Evolutionary conservation across 2,113 vertebrate genomes (phyloP).

Genomic region (Semicossyphus pulcher): DNA sequence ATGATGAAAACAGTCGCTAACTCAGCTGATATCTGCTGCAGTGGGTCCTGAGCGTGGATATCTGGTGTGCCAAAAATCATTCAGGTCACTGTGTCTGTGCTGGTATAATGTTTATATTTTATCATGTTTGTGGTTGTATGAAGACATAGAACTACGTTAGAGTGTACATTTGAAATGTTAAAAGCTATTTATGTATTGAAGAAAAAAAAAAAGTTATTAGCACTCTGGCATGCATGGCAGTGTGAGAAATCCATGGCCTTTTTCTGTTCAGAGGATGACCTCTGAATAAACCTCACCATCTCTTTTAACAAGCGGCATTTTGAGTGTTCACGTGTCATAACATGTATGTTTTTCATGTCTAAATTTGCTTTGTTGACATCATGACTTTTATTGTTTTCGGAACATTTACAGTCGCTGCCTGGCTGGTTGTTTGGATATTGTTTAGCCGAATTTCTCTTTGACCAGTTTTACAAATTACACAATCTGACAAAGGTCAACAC

Average conservation of each 20-base stretch:
- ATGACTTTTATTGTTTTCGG: conserved; percentile 31
- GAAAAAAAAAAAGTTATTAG: conserved; percentile 38
- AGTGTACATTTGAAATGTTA: conserved; percentile 60
- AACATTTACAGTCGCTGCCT: conserved; percentile 36
- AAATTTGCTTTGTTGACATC: conserved; percentile 15
- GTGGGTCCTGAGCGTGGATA: conserved; percentile 51
- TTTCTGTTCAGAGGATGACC: conserved; percentile 53
- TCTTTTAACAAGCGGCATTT: conserved; percentile 51
- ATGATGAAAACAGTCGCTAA: conserved; percentile 19
- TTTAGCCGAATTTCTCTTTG: conserved; percentile 37
- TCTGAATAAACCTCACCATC: conserved; percentile 63
- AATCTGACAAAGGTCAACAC: conserved; percentile 22
- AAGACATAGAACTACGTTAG: conserved; percentile 63
- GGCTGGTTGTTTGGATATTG: conserved; percentile 6
- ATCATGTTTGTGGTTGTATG: conserved; percentile 69
- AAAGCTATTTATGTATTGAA: conserved; percentile 68
- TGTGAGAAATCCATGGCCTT: conserved; percentile 68
- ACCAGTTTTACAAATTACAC: conserved; percentile 33
- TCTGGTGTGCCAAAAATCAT: conserved; percentile 80
- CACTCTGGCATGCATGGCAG: conserved; percentile 58
- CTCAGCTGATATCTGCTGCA: conserved; percentile 31
- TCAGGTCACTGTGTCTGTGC: conserved; percentile 78
- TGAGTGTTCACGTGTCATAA: conserved; percentile 25
- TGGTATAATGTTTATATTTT: conserved; percentile 67
- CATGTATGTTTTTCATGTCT: conserved; percentile 34